These are phyloP conservation scores for Ophion costatus DNA, from an alignment of 2,888 invertebrate genomes.

Conservation along the genomic window DNA sequence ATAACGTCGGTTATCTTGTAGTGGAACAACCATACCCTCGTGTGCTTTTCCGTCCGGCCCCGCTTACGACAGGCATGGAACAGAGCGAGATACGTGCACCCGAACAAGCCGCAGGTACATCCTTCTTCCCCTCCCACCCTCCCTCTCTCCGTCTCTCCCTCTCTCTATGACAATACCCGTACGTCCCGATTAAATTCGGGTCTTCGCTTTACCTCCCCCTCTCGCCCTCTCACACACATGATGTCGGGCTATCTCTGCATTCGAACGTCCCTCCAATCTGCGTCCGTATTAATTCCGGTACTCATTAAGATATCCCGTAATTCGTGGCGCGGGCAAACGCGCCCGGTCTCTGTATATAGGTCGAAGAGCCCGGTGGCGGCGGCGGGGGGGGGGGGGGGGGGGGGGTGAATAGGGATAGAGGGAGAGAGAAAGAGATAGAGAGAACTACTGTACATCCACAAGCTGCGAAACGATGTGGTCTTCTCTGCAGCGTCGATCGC, in stretches of 20 bases:
- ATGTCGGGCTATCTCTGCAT: conserved; percentile 67
- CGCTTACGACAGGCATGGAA: conserved; percentile 39
- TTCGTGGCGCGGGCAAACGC: conserved; percentile 74
- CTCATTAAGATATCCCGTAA: conserved; percentile 83
- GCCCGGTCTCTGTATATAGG: conserved; percentile 15
- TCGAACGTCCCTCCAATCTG: conserved; percentile 80
- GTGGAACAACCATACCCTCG: conserved; percentile 73
- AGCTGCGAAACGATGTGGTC: conserved; percentile 28
- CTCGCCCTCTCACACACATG: conserved; percentile 13
- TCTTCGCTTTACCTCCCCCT: conserved; percentile 37
- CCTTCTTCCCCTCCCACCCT: not conserved
- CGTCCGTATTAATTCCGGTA: conserved; percentile 82
- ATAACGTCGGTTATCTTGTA: conserved; percentile 76
- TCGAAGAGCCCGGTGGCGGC: not conserved
- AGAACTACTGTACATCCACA: conserved; percentile 31
- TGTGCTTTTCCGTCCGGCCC: conserved; percentile 26
- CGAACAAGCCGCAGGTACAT: conserved; percentile 33
- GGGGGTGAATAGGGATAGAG: conserved; percentile 11
- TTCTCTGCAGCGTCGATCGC: conserved; percentile 25
- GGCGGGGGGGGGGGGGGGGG: not conserved
- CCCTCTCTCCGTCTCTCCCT: conserved; percentile 36
- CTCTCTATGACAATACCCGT: conserved; percentile 77
- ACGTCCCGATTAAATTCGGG: conserved; percentile 80
- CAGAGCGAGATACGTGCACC: conserved; percentile 48
- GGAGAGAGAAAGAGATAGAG: conserved; percentile 22